Conservation (phyloP, 2,888 invertebrate genomes). For the Hymenopus coronatus region DNA sequence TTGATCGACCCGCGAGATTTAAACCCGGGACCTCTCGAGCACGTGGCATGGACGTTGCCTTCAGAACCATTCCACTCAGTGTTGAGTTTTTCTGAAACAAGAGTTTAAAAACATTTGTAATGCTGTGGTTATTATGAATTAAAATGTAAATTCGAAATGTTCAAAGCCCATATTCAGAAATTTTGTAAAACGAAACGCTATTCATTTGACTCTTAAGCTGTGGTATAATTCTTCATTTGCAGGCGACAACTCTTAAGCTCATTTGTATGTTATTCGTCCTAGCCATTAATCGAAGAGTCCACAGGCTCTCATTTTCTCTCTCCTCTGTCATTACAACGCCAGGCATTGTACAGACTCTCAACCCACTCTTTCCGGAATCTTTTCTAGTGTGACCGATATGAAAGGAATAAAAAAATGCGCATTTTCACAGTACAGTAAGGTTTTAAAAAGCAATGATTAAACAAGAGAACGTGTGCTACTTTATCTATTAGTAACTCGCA, state of each 20-base stretch:
- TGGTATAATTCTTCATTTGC: neutral
- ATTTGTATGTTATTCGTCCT: neutral
- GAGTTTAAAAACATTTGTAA: too few relatives aligned
- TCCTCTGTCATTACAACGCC: neutral
- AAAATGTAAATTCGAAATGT: too few relatives aligned
- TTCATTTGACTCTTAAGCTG: neutral
- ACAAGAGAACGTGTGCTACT: neutral
- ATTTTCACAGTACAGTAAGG: neutral
- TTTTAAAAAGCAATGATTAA: neutral
- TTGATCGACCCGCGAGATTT: too few relatives aligned
- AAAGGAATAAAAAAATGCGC: neutral
- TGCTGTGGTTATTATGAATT: too few relatives aligned
- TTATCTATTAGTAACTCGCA: too few relatives aligned
- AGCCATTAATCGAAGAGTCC: neutral
- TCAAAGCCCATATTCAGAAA: neutral
- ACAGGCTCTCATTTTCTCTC: neutral
- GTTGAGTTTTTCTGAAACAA: too few relatives aligned
- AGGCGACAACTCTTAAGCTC: neutral
- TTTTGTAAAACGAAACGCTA: neutral
- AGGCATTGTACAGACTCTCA: neutral
- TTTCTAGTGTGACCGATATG: neutral
- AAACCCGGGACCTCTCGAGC: too few relatives aligned
- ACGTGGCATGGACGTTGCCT: too few relatives aligned
- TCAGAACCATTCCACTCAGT: too few relatives aligned
- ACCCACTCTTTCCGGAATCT: neutral